Conservation (phyloP, 1,140 invertebrate species). For the Calephelis virginiensis region DNA sequence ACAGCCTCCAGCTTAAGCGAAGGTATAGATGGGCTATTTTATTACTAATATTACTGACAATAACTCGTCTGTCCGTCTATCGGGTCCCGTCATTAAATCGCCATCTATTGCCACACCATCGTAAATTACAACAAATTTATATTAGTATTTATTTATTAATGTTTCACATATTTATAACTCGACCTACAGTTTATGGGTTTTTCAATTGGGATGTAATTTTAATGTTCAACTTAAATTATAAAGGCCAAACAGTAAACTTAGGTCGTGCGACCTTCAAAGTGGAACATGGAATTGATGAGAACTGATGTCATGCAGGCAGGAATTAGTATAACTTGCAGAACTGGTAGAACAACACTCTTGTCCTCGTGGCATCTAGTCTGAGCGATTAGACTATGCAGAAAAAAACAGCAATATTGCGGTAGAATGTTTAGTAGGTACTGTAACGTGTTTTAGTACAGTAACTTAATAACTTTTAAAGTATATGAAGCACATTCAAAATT, state of each 20-base stretch:
- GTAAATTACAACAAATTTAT: slow-evolving; percentile 59
- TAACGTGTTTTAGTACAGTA: too few species aligned
- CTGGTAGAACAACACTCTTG: too few species aligned
- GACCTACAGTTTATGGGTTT: slow-evolving; percentile 28
- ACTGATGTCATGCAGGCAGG: too few species aligned
- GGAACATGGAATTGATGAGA: not conserved
- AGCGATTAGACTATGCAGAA: too few species aligned
- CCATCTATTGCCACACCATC: slow-evolving; percentile 45
- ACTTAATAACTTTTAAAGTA: too few species aligned
- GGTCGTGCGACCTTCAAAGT: not conserved
- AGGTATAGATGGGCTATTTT: slow-evolving; percentile 28
- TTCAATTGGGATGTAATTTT: slow-evolving; percentile 26
- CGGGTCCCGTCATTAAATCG: slow-evolving; percentile 50
- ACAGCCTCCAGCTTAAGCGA: not conserved
- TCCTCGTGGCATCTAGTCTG: too few species aligned
- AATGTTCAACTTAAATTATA: slow-evolving; percentile 9
- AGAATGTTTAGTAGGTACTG: too few species aligned
- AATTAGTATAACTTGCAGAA: too few species aligned
- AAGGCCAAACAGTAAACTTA: not conserved
- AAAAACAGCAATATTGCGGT: too few species aligned
- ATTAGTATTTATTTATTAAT: slow-evolving; percentile 44
- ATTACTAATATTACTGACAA: slow-evolving; percentile 52
- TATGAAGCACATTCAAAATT: too few species aligned
- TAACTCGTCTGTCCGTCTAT: slow-evolving; percentile 45
- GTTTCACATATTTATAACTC: slow-evolving; percentile 52